phyloP scores from a whole-genome alignment of 2,113 vertebrate species.

The Heloderma charlesbogerti region DNA sequence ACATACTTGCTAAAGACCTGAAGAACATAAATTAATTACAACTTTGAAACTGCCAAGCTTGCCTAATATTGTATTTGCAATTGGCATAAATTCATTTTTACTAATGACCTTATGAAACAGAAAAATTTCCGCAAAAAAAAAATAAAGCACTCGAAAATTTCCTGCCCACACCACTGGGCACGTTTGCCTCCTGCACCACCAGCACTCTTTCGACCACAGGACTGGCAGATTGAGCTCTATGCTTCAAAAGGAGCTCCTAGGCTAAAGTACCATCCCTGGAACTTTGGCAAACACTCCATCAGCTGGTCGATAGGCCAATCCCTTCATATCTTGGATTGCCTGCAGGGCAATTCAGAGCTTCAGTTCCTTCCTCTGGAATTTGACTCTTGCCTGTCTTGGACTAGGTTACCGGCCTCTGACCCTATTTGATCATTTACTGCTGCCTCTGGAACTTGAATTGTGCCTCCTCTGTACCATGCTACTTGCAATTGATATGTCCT shows the following conservation, averaged over 20 bases:
- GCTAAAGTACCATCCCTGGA: background rate
- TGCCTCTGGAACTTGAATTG: background rate
- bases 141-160: too few species aligned
- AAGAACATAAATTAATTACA: too few species aligned
- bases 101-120: too few species aligned
- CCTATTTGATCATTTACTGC: background rate
- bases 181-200: background rate
- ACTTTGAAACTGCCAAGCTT: too few species aligned
- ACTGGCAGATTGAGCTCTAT: background rate
- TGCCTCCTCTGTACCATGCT: background rate
- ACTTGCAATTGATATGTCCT: background rate
- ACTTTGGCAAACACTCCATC: background rate
- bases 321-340: background rate
- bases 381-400: background rate
- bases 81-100: too few species aligned
- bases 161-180: too few species aligned
- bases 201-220: background rate
- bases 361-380: background rate
- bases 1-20: too few species aligned
- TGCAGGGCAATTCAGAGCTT: background rate
- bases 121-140: too few species aligned
- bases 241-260: background rate
- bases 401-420: background rate
- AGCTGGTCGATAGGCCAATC: background rate
- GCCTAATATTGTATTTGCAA: too few species aligned